Evolutionary conservation across 2,888 invertebrate genomes (phyloP).

Genomic region (Ecliptopera silaceata): DNA sequence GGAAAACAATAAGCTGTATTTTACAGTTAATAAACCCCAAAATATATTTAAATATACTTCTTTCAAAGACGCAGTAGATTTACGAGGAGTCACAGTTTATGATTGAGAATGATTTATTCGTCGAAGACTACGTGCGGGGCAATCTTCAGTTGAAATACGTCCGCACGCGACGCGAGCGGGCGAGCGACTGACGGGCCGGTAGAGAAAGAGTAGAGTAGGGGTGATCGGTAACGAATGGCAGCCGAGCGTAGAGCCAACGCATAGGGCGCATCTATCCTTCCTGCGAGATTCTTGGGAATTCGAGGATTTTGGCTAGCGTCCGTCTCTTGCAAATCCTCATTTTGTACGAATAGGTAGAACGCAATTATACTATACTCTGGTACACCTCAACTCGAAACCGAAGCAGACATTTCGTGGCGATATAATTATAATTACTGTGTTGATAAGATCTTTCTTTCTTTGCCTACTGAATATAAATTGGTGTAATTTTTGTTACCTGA

Average conservation of each 20-base stretch:
- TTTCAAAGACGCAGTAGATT: conserved; percentile 47
- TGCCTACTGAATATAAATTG: too few species aligned
- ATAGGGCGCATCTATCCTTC: conserved; percentile 57
- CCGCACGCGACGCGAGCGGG: conserved; percentile 54
- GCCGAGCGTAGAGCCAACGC: conserved; percentile 57
- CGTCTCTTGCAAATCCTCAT: conserved; percentile 50
- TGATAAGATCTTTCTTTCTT: too few species aligned
- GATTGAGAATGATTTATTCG: conserved; percentile 56
- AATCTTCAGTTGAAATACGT: conserved; percentile 43
- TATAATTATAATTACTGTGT: not conserved
- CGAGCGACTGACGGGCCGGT: conserved; percentile 69
- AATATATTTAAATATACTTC: conserved; percentile 2
- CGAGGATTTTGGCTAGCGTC: conserved; percentile 43
- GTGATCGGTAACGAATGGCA: conserved; percentile 59
- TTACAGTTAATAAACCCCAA: conserved; percentile 49
- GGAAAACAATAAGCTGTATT: conserved; percentile 60
- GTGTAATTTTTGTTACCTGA: not conserved
- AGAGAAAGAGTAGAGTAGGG: conserved; percentile 41
- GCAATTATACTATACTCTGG: conserved; percentile 21
- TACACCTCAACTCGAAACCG: not conserved
- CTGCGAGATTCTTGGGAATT: conserved; percentile 19
- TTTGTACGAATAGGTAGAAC: conserved; percentile 46
- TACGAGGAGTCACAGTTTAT: conserved; percentile 59
- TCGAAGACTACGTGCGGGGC: conserved; percentile 63
- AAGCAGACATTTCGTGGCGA: not conserved